Evolutionary conservation across 2,797 vertebrate species (phyloP).

Genomic region (Acanthopagrus latus): DNA sequence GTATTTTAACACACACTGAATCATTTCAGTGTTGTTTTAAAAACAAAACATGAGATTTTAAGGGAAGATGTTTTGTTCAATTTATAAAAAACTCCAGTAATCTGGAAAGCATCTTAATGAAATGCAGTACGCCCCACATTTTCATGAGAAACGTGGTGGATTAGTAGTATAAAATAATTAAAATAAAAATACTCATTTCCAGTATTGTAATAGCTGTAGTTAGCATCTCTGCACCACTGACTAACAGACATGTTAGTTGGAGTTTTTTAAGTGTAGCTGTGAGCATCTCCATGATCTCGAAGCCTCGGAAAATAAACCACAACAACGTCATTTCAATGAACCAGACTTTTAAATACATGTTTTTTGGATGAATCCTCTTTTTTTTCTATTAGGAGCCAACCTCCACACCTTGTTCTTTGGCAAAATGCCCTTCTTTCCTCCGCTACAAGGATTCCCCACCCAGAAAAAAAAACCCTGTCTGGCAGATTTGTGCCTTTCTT

Average conservation of each 20-base stretch:
- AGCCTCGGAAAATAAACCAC: neutral
- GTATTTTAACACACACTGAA: neutral
- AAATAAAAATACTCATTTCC: neutral
- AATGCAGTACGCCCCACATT: neutral
- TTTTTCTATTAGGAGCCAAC: slow-evolving; percentile 13
- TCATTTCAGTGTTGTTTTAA: neutral
- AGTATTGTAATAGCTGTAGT: neutral
- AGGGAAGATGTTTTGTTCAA: neutral
- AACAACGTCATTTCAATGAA: neutral
- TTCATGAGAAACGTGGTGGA: neutral
- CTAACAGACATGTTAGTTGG: neutral
- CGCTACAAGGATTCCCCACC: slow-evolving; percentile 59
- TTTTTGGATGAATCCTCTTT: neutral
- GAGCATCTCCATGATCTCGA: neutral
- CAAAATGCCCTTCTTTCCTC: slow-evolving; percentile 50
- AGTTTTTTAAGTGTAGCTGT: neutral
- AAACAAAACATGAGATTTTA: neutral
- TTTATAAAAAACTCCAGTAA: neutral
- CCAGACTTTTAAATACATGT: slow-evolving; percentile 8
- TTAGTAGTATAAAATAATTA: neutral
- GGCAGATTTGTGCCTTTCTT: slow-evolving; percentile 82
- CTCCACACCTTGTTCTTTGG: slow-evolving; percentile 54
- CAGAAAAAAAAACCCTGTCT: slow-evolving; percentile 62
- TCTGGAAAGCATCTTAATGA: neutral
- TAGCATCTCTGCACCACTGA: neutral